phyloP scores from a whole-genome alignment of 2,113 vertebrate species.

The Benthochromis sp. region DNA sequence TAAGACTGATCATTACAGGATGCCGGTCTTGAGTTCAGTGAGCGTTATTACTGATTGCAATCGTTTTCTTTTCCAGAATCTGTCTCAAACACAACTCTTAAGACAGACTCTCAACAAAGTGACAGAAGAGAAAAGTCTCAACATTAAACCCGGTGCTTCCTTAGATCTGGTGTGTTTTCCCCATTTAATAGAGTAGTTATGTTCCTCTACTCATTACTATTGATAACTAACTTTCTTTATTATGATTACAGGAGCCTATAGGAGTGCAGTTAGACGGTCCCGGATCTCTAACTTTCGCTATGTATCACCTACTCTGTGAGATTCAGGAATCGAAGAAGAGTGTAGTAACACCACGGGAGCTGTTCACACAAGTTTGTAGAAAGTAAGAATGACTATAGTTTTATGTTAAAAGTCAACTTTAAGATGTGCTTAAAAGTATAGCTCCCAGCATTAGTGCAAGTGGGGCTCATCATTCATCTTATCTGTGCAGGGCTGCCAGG shows the following conservation, averaged over 20 bases:
- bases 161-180: slow-evolving; percentile 55
- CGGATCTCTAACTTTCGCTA: slow-evolving; percentile 85
- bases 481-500: slow-evolving; percentile 77
- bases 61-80: slow-evolving; percentile 72
- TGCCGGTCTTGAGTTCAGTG: not conserved
- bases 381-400: slow-evolving; percentile 75
- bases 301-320: slow-evolving; percentile 87
- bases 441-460: not conserved
- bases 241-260: slow-evolving; percentile 74
- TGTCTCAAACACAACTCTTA: slow-evolving; percentile 88
- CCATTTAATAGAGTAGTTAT: not conserved
- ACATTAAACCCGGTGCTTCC: slow-evolving; percentile 67
- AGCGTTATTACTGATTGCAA: not conserved
- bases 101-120: slow-evolving; percentile 79
- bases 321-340: slow-evolving; percentile 84
- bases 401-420: not conserved
- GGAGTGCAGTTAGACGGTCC: slow-evolving; percentile 78
- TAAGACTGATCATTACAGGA: slow-evolving; percentile 23
- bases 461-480: not conserved
- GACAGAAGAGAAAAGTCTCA: slow-evolving; percentile 74
- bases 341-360: slow-evolving; percentile 83
- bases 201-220: not conserved
- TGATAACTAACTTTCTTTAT: not conserved
- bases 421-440: not conserved
- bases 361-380: slow-evolving; percentile 97